A percentile compares a stretch with the other conserved stretches of the same genome.
Evolutionary conservation across 2,113 vertebrate genomes (phyloP).

Genomic region (Nothoprocta perdicaria): DNA sequence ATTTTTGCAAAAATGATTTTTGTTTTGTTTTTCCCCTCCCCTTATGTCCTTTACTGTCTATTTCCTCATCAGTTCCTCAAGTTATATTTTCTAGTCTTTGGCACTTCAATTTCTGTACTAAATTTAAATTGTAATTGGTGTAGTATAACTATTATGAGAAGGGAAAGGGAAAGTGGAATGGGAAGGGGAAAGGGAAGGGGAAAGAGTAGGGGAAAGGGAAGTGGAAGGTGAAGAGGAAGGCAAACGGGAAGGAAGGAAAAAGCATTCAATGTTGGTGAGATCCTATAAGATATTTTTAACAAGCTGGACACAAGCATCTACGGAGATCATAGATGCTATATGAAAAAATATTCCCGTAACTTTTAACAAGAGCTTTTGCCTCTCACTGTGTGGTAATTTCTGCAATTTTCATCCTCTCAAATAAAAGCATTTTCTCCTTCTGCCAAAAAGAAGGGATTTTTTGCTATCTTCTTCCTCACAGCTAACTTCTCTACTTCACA

Average conservation of each 20-base stretch:
- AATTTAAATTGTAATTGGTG: neutral
- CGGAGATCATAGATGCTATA: neutral
- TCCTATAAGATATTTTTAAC: neutral
- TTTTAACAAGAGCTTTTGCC: neutral
- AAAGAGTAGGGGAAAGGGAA: neutral
- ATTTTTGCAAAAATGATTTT: neutral
- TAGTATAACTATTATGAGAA: neutral
- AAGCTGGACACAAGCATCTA: neutral
- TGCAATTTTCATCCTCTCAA: neutral
- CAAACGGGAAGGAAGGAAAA: neutral
- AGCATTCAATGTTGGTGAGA: neutral
- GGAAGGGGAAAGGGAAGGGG: no score
- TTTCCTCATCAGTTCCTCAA: neutral
- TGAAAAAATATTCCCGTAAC: neutral
- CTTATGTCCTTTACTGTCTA: neutral
- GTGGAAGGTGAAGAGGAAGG: no score
- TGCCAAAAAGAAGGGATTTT: neutral
- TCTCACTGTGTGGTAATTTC: neutral
- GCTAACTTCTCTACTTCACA: neutral
- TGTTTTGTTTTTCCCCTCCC: rapidly evolving
- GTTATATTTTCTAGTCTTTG: neutral
- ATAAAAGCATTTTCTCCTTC: neutral
- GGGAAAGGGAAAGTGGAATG: neutral
- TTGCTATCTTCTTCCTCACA: neutral
- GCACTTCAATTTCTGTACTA: neutral